These are phyloP conservation scores for Onychostoma macrolepis DNA, from an alignment of 2,113 vertebrate species.

Conservation along the genomic window DNA sequence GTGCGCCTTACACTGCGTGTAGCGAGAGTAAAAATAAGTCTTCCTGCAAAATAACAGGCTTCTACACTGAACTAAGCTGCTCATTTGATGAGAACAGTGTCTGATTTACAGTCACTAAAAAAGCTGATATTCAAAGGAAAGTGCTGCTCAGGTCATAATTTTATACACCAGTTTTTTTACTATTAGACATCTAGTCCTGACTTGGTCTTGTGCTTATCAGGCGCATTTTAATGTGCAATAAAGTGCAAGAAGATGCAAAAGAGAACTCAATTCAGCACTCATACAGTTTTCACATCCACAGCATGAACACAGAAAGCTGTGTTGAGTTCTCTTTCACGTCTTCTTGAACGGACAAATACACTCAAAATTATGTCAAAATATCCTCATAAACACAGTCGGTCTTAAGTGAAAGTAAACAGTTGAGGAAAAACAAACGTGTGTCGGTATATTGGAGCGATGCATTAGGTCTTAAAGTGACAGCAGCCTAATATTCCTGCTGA, in stretches of 20 bases:
- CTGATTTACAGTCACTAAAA: not conserved
- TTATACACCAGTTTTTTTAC: not conserved
- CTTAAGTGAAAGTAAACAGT: too few relatives aligned
- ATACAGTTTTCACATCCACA: too few relatives aligned
- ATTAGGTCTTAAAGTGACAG: not conserved
- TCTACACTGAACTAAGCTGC: not conserved
- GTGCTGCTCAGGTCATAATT: not conserved
- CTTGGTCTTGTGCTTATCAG: too few relatives aligned
- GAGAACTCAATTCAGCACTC: too few relatives aligned
- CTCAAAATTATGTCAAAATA: too few relatives aligned
- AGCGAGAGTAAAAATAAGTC: not conserved
- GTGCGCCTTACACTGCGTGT: slow-evolving; percentile 19
- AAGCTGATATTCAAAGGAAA: not conserved
- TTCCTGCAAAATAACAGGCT: not conserved
- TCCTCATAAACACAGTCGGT: too few relatives aligned
- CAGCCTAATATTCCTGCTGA: not conserved
- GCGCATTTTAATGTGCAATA: too few relatives aligned
- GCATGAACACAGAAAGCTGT: not conserved
- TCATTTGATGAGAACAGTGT: not conserved
- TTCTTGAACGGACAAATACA: too few relatives aligned
- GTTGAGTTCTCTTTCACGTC: too few relatives aligned
- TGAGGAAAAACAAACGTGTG: too few relatives aligned
- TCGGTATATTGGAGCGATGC: too few relatives aligned
- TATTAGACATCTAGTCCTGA: not conserved
- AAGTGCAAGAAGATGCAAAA: too few relatives aligned